Conservation (phyloP, 2,113 vertebrate species). For the Axis porcinus region DNA sequence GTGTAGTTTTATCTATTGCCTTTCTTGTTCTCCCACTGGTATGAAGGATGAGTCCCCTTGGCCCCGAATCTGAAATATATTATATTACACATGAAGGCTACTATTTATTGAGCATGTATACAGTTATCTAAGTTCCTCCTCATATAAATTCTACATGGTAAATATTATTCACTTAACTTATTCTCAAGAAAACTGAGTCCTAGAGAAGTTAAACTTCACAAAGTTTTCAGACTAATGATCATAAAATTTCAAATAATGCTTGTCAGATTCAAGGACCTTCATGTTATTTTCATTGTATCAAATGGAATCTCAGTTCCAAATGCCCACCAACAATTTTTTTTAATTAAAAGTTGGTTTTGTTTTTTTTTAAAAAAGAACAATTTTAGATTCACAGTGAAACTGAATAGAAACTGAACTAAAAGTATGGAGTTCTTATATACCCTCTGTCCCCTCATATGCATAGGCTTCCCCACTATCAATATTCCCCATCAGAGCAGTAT, state of each 20-base stretch:
- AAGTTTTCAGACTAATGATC: not conserved
- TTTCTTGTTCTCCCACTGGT: not conserved
- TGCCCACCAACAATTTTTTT: not conserved
- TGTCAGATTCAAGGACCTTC: not conserved
- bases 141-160: not conserved
- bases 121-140: not conserved
- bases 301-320: not conserved
- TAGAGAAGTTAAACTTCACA: not conserved
- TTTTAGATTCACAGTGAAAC: not conserved
- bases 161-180: not conserved
- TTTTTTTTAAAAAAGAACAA: not conserved
- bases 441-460: fast-evolving
- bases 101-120: not conserved
- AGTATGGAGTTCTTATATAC: not conserved
- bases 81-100: not conserved
- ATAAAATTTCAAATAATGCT: not conserved
- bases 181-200: not conserved
- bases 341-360: not conserved
- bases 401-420: not conserved
- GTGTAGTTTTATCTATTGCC: not conserved
- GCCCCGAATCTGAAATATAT: not conserved
- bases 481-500: not conserved
- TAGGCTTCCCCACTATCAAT: not conserved
- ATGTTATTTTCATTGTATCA: not conserved
- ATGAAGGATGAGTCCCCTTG: not conserved